Evolutionary conservation across 1,140 invertebrate genomes (phyloP).

Genomic region (Drosophila albomicans): DNA sequence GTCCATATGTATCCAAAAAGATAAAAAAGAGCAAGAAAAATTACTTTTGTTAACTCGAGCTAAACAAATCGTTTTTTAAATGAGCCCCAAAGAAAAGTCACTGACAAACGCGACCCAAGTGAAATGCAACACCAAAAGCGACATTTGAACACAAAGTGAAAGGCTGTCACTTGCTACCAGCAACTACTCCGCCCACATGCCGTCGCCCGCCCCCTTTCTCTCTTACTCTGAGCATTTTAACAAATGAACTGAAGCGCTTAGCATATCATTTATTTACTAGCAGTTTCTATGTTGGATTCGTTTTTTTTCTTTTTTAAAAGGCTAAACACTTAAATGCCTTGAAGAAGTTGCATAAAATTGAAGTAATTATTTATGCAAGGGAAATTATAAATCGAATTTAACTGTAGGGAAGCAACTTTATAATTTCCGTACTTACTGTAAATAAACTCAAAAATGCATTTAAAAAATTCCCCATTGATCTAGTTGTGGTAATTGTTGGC

Average conservation of each 20-base stretch:
- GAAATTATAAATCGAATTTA: constrained; percentile 68
- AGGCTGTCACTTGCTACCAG: constrained; percentile 59
- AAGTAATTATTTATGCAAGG: constrained; percentile 50
- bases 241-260: constrained; percentile 72
- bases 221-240: constrained; percentile 39
- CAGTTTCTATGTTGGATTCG: constrained; percentile 30
- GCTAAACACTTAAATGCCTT: constrained; percentile 13
- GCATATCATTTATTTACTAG: constrained; percentile 61
- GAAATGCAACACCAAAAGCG: constrained; percentile 77
- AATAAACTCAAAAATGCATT: constrained; percentile 64
- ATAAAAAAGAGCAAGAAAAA: constrained; percentile 74
- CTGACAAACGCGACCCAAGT: constrained; percentile 45
- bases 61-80: constrained; percentile 81
- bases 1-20: constrained; percentile 17
- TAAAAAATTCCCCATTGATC: constrained; percentile 27
- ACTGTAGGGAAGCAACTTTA: constrained; percentile 58
- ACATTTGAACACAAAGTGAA: constrained; percentile 60
- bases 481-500: constrained; percentile 20
- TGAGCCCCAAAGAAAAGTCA: constrained; percentile 54
- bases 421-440: constrained; percentile 72
- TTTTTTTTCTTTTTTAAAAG: constrained; percentile 6
- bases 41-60: constrained; percentile 74
- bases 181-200: constrained; percentile 18
- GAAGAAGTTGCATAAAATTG: constrained; percentile 41
- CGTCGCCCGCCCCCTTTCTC: constrained; percentile 3